phyloP scores from a whole-genome alignment of 2,113 vertebrate species.

The Zootoca vivipara region DNA sequence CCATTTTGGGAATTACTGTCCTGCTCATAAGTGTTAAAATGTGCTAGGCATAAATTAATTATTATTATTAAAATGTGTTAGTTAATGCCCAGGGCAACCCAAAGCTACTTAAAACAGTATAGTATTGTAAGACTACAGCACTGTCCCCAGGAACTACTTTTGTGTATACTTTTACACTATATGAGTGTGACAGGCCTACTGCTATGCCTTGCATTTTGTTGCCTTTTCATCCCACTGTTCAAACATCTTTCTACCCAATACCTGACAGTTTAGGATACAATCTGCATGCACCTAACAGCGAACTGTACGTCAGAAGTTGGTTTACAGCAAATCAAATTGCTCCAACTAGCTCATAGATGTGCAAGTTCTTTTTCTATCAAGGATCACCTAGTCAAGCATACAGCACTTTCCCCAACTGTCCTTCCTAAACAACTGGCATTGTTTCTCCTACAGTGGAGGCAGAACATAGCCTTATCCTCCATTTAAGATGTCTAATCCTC shows the following conservation, averaged over 20 bases:
- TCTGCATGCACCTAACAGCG: not conserved
- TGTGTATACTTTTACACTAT: not conserved
- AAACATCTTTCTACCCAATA: not conserved
- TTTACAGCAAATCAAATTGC: not conserved
- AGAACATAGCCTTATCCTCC: too few species aligned
- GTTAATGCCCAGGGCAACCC: too few species aligned
- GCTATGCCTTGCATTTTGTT: not conserved
- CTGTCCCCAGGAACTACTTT: not conserved
- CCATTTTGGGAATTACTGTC: not conserved
- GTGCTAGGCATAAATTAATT: not conserved
- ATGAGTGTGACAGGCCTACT: not conserved
- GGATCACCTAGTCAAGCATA: not conserved
- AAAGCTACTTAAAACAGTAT: too few species aligned
- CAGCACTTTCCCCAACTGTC: not conserved
- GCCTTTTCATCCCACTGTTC: not conserved
- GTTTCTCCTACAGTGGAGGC: too few species aligned
- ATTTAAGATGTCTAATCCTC: too few species aligned
- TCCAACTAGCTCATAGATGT: not conserved
- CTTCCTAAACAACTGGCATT: not conserved
- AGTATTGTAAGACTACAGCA: not conserved
- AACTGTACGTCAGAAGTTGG: not conserved
- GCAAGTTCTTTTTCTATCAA: too few species aligned
- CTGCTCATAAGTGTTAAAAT: not conserved
- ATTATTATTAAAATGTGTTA: too few species aligned
- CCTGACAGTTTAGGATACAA: not conserved